A percentile compares a stretch with the other conserved stretches of the same genome.
Conservation (phyloP, 2,888 invertebrate genomes). For the Drosophila paucipuncta region DNA sequence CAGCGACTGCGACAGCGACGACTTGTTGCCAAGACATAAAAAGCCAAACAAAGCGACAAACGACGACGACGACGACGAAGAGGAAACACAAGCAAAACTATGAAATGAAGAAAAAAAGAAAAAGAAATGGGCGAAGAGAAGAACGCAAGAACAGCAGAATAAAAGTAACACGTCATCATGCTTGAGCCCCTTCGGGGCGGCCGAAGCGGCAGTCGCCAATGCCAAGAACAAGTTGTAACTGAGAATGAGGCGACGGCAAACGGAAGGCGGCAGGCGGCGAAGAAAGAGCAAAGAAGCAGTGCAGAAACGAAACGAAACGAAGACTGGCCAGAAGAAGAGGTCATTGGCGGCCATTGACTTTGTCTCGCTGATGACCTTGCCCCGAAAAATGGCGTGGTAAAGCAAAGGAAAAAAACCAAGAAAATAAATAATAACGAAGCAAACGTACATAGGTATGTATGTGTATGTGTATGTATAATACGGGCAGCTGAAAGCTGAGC, state of each 20-base stretch:
- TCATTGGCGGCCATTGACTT: slow-evolving; percentile 85
- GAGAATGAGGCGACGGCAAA: slow-evolving; percentile 62
- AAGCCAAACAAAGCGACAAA: slow-evolving; percentile 61
- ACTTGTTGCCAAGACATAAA: slow-evolving; percentile 78
- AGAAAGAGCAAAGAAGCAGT: slow-evolving; percentile 39
- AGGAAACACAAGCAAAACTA: slow-evolving; percentile 67
- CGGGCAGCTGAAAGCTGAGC: slow-evolving; percentile 63
- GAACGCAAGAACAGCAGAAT: slow-evolving; percentile 41
- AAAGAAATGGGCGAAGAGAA: slow-evolving; percentile 61
- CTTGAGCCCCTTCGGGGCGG: slow-evolving; percentile 42
- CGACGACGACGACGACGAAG: slow-evolving; percentile 37
- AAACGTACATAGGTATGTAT: slow-evolving; percentile 3
- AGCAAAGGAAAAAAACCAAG: slow-evolving; percentile 37
- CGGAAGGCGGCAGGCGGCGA: slow-evolving; percentile 25
- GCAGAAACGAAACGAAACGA: slow-evolving; percentile 28
- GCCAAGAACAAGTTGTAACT: slow-evolving; percentile 79
- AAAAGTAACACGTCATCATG: slow-evolving; percentile 79
- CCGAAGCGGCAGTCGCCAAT: slow-evolving; percentile 40
- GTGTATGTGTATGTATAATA: slow-evolving; percentile 18
- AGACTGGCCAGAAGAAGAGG: slow-evolving; percentile 79
- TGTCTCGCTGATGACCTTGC: slow-evolving; percentile 85
- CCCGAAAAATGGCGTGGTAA: slow-evolving; percentile 84
- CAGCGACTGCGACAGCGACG: slow-evolving; percentile 54
- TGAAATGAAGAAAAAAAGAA: slow-evolving; percentile 25
- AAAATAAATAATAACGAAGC: slow-evolving; percentile 24